Evolutionary conservation across 2,888 invertebrate genomes (phyloP).

Genomic region (Ormyrus nitidulus): DNA sequence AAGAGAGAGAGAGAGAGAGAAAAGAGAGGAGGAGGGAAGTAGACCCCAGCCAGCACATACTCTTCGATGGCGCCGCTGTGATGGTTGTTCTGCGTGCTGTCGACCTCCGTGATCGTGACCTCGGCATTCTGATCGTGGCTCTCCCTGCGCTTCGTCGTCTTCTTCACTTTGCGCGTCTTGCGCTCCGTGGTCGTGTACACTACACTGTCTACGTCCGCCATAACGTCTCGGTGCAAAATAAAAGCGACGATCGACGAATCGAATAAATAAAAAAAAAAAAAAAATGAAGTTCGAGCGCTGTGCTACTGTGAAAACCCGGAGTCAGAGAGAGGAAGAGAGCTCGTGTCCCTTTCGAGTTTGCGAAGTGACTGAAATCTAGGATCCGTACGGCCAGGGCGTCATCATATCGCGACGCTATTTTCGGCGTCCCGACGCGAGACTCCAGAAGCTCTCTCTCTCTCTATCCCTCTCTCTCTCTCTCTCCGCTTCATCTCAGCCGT

Average conservation of each 20-base stretch:
- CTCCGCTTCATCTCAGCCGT: slow-evolving; percentile 58
- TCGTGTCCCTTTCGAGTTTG: slow-evolving; percentile 73
- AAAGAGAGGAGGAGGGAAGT: slow-evolving; percentile 20
- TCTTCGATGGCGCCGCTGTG: slow-evolving; percentile 84
- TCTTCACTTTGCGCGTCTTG: slow-evolving; percentile 94
- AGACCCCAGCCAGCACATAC: slow-evolving; percentile 85
- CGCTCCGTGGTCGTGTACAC: slow-evolving; percentile 89
- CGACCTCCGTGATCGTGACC: slow-evolving; percentile 89
- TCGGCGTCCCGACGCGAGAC: slow-evolving; percentile 72
- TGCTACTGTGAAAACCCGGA: too few relatives aligned
- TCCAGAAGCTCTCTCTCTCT: slow-evolving; percentile 59
- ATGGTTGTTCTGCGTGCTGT: slow-evolving; percentile 81
- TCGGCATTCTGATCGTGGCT: slow-evolving; percentile 84
- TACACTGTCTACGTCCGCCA: slow-evolving; percentile 95
- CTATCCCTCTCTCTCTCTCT: slow-evolving; percentile 47
- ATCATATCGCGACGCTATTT: slow-evolving; percentile 75
- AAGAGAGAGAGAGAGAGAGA: slow-evolving; percentile 19
- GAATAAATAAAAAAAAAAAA: too few relatives aligned
- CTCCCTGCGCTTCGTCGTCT: slow-evolving; percentile 89
- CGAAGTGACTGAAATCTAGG: slow-evolving; percentile 76
- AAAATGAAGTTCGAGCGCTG: too few relatives aligned
- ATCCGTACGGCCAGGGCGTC: slow-evolving; percentile 73
- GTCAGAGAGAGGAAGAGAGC: slow-evolving; percentile 48
- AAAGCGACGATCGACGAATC: too few relatives aligned
- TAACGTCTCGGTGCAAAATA: slow-evolving; percentile 70